Conservation (phyloP, 64 coral and sea anemone genomes). For the Dendronephthya gigantea region DNA sequence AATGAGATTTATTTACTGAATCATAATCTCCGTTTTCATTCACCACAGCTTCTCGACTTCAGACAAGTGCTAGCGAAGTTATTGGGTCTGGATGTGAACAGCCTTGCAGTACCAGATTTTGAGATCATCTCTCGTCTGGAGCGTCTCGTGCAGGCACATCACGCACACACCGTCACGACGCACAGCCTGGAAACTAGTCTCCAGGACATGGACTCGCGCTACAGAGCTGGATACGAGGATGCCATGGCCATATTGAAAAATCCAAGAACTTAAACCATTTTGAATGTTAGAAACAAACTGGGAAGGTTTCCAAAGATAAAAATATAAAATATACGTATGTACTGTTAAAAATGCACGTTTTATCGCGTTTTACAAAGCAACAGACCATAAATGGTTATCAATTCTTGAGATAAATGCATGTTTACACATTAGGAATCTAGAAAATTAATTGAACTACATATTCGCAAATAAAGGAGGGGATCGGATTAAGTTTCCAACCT, state of each 20-base stretch:
- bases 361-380: too few relatives aligned
- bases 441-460: too few relatives aligned
- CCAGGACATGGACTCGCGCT: constrained; percentile 83
- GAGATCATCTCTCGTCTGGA: constrained; percentile 95
- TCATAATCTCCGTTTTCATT: not conserved
- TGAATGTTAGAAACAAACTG: not conserved
- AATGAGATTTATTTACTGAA: not conserved
- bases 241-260: constrained; percentile 76
- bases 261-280: constrained; percentile 23
- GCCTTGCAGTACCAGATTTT: constrained; percentile 88
- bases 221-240: constrained; percentile 75
- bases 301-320: not conserved
- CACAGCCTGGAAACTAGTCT: constrained; percentile 93
- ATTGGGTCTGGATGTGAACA: constrained; percentile 78
- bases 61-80: constrained; percentile 85
- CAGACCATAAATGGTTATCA: too few relatives aligned
- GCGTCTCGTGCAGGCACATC: constrained; percentile 81
- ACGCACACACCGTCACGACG: constrained; percentile 89
- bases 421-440: too few relatives aligned
- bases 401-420: too few relatives aligned
- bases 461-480: too few relatives aligned
- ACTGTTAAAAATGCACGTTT: too few relatives aligned
- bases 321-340: too few relatives aligned
- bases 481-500: too few relatives aligned
- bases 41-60: constrained; percentile 62